Evolutionary conservation across 2,797 vertebrate genomes (phyloP).

Genomic region (Fistularia tabacaria): DNA sequence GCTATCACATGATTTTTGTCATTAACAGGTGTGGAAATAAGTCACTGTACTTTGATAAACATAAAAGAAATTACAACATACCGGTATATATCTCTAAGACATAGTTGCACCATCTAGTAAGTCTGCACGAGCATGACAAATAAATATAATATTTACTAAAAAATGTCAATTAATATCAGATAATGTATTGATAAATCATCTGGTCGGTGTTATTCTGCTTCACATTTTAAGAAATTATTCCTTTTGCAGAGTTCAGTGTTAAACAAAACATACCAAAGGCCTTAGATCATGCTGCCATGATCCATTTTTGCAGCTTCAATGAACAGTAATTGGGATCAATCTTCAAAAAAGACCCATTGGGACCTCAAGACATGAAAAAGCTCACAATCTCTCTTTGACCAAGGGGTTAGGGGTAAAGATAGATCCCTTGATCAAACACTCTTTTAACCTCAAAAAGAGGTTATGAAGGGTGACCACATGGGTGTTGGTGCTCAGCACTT

Average conservation of each 20-base stretch:
- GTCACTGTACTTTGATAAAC: no score
- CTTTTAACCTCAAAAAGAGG: slow-evolving; percentile 61
- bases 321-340: slow-evolving; percentile 52
- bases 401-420: slow-evolving; percentile 17
- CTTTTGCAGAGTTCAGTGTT: no score
- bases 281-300: slow-evolving; percentile 7
- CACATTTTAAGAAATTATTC: slow-evolving; percentile 1
- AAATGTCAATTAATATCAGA: no score
- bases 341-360: slow-evolving; percentile 46
- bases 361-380: slow-evolving; percentile 41
- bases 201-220: neutral
- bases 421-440: slow-evolving; percentile 57
- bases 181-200: no score
- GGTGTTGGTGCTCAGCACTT: slow-evolving; percentile 50
- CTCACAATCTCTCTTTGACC: slow-evolving; percentile 39
- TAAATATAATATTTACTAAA: no score
- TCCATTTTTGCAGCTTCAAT: slow-evolving; percentile 29
- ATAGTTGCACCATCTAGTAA: no score
- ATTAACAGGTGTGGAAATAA: no score
- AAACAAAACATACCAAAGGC: no score
- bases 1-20: no score
- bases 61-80: no score
- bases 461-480: slow-evolving; percentile 50
- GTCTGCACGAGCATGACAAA: no score
- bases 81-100: no score